Base-by-base conservation (phyloP, 2,113 vertebrate genomes). In the Hippoglossus stenolepis region DNA sequence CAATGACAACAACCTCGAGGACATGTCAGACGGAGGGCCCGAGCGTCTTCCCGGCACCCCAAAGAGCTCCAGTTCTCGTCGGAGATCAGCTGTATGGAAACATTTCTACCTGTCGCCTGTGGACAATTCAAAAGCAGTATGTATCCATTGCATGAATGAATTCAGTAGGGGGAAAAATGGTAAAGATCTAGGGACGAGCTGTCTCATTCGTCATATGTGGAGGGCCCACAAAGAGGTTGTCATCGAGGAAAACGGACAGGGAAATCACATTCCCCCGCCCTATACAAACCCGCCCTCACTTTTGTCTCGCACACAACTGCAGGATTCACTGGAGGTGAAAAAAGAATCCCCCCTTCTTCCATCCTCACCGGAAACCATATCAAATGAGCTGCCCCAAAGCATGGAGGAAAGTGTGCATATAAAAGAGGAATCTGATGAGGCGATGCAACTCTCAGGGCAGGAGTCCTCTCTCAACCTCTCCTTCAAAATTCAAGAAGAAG, bases 121-220 rank as follows among this genome's bases (percentile, higher is more conserved):
- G 24, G 97, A 99, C 90, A 98, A 92, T 89, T 98, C 98, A 80
- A 99, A 99, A 94, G 97, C 97, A 2, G 97, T 99, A n/a, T 99
- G 97, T 23, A 94, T 98, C 81, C 97, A 99, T 78, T 99, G 98
- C 89, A 97, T 97, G 97, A 99, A 98, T 74, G 97, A 98, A 90
- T 99, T 99, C 89, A 99, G 97, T 85, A 88, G 97, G 23, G 98
- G 97, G 1, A 99, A 99, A 94, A 99, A 99, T 26, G 97, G 97
- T 2, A 98, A 99, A 93, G 98, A 98, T 85, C 89, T 99, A 43
- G 97, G 97, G 77, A 99, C 97, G 0, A 99, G 98, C 90, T 99
- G 97, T 90, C 96, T 99, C 53, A 98, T 99, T 82, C 94, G 98
- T 63, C 97, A 99, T 40, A 98, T 99, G 97, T 98, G 98, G 97